Base-by-base conservation (phyloP, 37 sponge, comb jelly and placozoan species). In the Chondrilla cf. caribensis region DNA sequence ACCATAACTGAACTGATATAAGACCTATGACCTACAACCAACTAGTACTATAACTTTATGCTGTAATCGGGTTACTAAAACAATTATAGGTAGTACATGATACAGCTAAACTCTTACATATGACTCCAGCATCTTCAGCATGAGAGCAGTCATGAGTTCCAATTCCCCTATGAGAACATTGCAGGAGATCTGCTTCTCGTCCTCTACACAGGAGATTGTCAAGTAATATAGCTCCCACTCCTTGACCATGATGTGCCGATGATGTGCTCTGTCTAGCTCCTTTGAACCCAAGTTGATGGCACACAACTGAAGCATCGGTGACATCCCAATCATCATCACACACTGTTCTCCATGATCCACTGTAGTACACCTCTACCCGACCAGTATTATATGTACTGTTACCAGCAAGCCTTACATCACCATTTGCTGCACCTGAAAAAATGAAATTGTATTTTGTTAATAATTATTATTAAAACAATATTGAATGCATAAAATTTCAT, bases 211-310 rank as follows among this genome's bases (percentile, higher is more conserved):
- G 28, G 11, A 67, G 68, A 4, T 67, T 33, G 29, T 67, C 68
- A 0, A 67, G 33, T 9, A 67, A 33, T 3, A 67, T 67, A 6
- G 29, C 0, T n/a, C 68, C 68, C 0, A 33, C 17, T 9, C 68
- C 68, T 26, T 67, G 68, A 2, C 68, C 68, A 67, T 33, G 29
- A 67, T 67, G 32, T 29, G 64, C 64, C 6, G 29, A 29, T 4
- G 25, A 26, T 29, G 7, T 6, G 8, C 18, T 22, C 15, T 22
- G 25, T 15, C 25, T 26, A 19, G 64, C 64, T 62, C 64, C 64
- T 62, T 26, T 22, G 25, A 76, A 83, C 26, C 83, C 83, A 31
- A 83, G 76, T 41, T 83, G 83, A 33, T n/a, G 71, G 44, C 83
- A 83, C 21, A 83, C 76, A 11, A 83, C 83, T 25, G 24, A 35